Evolutionary conservation across 2,888 invertebrate genomes (phyloP).

Genomic region (Brenthis ino): DNA sequence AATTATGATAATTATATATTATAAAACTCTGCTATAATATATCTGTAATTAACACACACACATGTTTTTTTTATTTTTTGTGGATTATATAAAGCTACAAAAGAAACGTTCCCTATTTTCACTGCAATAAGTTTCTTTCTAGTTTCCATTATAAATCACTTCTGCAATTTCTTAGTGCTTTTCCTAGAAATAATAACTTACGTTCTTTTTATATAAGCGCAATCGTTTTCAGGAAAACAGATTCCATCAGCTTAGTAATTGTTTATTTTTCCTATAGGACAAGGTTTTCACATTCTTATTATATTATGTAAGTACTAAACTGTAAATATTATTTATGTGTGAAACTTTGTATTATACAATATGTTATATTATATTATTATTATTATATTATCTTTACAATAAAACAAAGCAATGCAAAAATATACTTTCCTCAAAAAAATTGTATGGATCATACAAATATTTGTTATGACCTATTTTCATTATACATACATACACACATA

Average conservation of each 20-base stretch:
- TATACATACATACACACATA: too few relatives aligned
- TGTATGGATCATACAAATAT: too few relatives aligned
- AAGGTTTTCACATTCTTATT: background rate
- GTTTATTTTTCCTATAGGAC: constrained; percentile 6
- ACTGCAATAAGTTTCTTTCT: constrained; percentile 10
- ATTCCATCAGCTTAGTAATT: constrained; percentile 7
- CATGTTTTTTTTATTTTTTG: background rate
- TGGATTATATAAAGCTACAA: background rate
- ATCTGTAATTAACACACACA: background rate
- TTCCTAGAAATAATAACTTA: constrained; percentile 21
- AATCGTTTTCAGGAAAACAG: constrained; percentile 9
- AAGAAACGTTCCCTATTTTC: background rate
- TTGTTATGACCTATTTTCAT: too few relatives aligned
- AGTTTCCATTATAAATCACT: constrained; percentile 19
- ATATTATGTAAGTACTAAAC: background rate
- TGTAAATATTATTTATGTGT: too few relatives aligned
- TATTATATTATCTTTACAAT: too few relatives aligned
- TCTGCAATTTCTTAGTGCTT: constrained; percentile 19
- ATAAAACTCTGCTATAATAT: too few relatives aligned
- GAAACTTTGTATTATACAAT: too few relatives aligned
- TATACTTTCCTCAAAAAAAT: too few relatives aligned
- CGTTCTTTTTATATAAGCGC: constrained; percentile 11
- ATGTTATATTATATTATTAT: too few relatives aligned
- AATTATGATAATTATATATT: too few relatives aligned
- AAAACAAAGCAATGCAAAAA: too few relatives aligned